These are phyloP conservation scores for Triplophysa rosa DNA, from an alignment of 2,113 vertebrate species.

Conservation along the genomic window DNA sequence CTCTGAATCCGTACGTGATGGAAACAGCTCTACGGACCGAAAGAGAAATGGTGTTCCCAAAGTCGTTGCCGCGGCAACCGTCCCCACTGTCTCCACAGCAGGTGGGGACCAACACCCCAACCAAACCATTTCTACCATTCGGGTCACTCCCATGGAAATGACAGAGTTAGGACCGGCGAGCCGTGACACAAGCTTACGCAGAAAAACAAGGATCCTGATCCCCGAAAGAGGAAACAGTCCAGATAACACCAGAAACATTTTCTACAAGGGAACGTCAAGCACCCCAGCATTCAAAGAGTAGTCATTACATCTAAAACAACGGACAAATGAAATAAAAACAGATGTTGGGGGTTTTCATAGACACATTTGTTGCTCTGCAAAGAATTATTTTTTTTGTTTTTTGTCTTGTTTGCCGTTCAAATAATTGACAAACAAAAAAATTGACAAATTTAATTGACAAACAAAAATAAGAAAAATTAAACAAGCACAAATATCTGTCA, in stretches of 20 bases:
- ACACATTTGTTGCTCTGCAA: neutral
- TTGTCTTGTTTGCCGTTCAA: no score
- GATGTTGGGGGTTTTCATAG: neutral
- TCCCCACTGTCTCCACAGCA: constrained; percentile 51
- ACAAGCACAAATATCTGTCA: no score
- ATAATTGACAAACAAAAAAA: no score
- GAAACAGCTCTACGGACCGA: constrained; percentile 82
- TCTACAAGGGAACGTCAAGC: constrained; percentile 96
- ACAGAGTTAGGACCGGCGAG: constrained; percentile 80
- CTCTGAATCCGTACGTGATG: constrained; percentile 85
- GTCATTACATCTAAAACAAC: neutral
- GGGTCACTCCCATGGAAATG: constrained; percentile 90
- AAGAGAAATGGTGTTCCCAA: constrained; percentile 78
- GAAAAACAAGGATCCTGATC: constrained; percentile 93
- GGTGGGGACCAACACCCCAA: constrained; percentile 79
- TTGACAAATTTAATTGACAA: no score
- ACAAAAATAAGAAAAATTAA: no score
- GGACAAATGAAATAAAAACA: neutral
- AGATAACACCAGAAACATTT: constrained; percentile 92
- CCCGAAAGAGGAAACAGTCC: constrained; percentile 93
- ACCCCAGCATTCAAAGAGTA: constrained; percentile 88
- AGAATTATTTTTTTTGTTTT: no score
- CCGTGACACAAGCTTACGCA: constrained; percentile 88
- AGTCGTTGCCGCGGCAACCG: constrained; percentile 53
- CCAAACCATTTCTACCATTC: constrained; percentile 81